phyloP scores from a whole-genome alignment of 1,140 invertebrate genomes.

The Formica selysi region DNA sequence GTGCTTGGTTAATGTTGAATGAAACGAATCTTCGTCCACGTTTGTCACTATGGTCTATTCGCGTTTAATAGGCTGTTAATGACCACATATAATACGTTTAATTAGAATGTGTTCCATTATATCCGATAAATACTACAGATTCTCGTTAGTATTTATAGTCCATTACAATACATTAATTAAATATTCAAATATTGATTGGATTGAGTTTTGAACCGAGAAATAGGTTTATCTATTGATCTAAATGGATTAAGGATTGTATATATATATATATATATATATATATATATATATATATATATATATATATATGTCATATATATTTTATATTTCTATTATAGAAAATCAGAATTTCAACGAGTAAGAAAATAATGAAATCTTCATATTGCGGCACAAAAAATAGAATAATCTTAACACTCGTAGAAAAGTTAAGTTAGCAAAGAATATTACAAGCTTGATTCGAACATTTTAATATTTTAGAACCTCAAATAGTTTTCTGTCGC shows the following conservation, averaged over 20 bases:
- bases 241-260: too few relatives aligned
- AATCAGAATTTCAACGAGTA: slow-evolving; percentile 9
- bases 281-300: not conserved
- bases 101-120: slow-evolving; percentile 22
- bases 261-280: not conserved
- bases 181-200: not conserved
- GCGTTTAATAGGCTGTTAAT: not conserved
- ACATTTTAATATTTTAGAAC: not conserved
- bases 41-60: not conserved
- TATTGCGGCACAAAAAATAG: not conserved
- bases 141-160: not conserved
- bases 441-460: slow-evolving; percentile 15
- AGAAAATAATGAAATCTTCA: not conserved
- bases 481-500: not conserved
- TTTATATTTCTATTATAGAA: not conserved
- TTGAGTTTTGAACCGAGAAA: not conserved
- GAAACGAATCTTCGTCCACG: not conserved
- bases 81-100: slow-evolving; percentile 1
- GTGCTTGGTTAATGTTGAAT: not conserved
- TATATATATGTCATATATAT: not conserved
- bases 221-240: not conserved
- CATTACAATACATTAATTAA: slow-evolving; percentile 5
- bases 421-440: not conserved
- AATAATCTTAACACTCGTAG: not conserved
- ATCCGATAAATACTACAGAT: not conserved